phyloP scores from a whole-genome alignment of 2,888 invertebrate species.

The Deilephila elpenor region DNA sequence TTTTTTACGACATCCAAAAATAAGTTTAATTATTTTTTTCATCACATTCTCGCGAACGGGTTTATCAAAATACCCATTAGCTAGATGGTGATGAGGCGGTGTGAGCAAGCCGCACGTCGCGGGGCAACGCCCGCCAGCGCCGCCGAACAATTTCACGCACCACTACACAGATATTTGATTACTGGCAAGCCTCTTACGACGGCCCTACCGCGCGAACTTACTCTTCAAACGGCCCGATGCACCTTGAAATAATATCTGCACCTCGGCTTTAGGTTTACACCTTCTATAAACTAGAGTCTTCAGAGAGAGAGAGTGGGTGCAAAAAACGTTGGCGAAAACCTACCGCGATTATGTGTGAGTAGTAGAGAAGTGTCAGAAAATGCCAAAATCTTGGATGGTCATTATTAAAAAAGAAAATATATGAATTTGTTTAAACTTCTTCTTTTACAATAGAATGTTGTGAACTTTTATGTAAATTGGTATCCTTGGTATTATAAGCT shows the following conservation, averaged over 20 bases:
- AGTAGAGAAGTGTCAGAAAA: no score
- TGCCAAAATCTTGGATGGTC: no score
- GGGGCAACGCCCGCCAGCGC: conserved; percentile 66
- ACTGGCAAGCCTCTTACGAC: conserved; percentile 48
- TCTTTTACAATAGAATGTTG: no score
- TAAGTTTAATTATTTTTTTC: conserved; percentile 33
- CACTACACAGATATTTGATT: conserved; percentile 79
- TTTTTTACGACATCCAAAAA: conserved; percentile 24
- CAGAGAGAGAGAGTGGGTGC: no score
- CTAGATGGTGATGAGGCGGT: conserved; percentile 30
- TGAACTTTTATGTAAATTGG: no score
- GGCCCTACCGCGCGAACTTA: conserved; percentile 54
- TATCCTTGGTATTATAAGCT: no score
- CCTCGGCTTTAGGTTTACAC: no score
- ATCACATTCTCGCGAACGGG: conserved; percentile 27
- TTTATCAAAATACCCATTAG: conserved; percentile 32
- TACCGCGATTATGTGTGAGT: no score
- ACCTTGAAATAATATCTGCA: neutral
- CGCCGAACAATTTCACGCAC: conserved; percentile 75
- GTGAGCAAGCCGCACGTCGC: conserved; percentile 49
- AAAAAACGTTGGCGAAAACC: no score
- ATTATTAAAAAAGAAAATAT: no score
- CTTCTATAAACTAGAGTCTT: no score
- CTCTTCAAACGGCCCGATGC: neutral
- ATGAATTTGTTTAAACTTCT: no score